Base-by-base conservation (phyloP, 2,888 invertebrate species). In the Plebejus anna region DNA sequence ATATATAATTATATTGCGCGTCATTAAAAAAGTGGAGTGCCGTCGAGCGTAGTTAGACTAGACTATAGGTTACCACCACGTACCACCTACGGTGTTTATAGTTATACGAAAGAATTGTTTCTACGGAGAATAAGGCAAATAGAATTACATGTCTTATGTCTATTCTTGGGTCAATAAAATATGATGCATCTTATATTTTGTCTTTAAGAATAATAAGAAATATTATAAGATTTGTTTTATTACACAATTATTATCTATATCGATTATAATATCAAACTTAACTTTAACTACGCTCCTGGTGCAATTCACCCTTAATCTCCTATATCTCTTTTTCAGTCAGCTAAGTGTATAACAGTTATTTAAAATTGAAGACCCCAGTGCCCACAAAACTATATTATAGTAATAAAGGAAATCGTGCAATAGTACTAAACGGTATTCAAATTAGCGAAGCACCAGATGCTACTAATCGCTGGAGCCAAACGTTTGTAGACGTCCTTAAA, bases 371-470 rank as follows among this genome's bases (percentile, higher is more conserved):
- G 32, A 32, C 32, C 66, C 13, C 2, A 61, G 28, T 32, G 6
- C 66, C 5, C 42, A 42, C 71, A 7, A 42, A 42, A 71, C 51
- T 55, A 55, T 71, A 71, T 42, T 7, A 71, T 13, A 6, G 7
- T 32, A 55, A 51, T 73, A 51, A 55, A 51, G 22, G 51, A 73
- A 73, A 16, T 73, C 55, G 32, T 73, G 55, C 73, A 51, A 73
- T 32, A 5, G 6, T 32, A 55, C 51, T 32, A 47, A 73, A 32
- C 55, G 51, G 55, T 73, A 73, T 73, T 73, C 73, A 73, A 55
- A 73, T 73, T 16, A 73, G 73, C 47, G 28, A 13, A 28, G 55
- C 51, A 55, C 28, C 73, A 73, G 73, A 73, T 73, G 73, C 55
- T 32, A 32, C 47, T 72, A 42, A 51, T 22, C 73, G 55, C 73